Conservation (phyloP, 2,797 vertebrate species). For the Neostethus bicornis region DNA sequence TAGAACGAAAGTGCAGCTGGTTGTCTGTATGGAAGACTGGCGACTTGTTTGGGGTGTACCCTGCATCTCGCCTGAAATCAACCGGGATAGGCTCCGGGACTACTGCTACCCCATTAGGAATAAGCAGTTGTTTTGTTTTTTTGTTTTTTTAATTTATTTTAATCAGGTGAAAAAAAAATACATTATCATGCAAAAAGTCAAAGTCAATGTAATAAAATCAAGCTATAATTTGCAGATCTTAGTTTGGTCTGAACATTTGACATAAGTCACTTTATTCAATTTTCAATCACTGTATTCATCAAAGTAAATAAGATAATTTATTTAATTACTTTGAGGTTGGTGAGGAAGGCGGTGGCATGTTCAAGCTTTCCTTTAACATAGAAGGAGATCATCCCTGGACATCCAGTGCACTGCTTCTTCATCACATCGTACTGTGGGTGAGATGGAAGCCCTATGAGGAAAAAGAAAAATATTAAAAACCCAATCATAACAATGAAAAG, state of each 20-base stretch:
- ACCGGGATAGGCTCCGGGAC: too few relatives aligned
- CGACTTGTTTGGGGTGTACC: too few relatives aligned
- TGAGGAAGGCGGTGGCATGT: slow-evolving; percentile 85
- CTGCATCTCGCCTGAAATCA: too few relatives aligned
- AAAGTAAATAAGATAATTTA: neutral
- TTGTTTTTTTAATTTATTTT: too few relatives aligned
- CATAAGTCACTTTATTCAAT: too few relatives aligned
- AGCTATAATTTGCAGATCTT: too few relatives aligned
- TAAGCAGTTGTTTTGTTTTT: too few relatives aligned
- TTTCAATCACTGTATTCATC: neutral
- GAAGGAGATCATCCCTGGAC: slow-evolving; percentile 89
- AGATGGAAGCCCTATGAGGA: slow-evolving; percentile 84
- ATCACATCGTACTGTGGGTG: slow-evolving; percentile 89
- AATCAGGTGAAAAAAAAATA: too few relatives aligned
- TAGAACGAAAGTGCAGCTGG: too few relatives aligned
- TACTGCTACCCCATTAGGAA: too few relatives aligned
- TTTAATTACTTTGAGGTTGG: slow-evolving; percentile 85
- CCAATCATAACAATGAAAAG: neutral
- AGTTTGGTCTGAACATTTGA: neutral
- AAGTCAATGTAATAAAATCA: neutral
- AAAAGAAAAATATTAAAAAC: neutral
- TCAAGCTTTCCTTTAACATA: slow-evolving; percentile 88
- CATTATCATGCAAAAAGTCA: too few relatives aligned
- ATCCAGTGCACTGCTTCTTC: slow-evolving; percentile 88
- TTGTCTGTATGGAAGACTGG: too few relatives aligned